Evolutionary conservation across 2,888 invertebrate species (phyloP).

Genomic region (Pristionchus exspectatus): DNA sequence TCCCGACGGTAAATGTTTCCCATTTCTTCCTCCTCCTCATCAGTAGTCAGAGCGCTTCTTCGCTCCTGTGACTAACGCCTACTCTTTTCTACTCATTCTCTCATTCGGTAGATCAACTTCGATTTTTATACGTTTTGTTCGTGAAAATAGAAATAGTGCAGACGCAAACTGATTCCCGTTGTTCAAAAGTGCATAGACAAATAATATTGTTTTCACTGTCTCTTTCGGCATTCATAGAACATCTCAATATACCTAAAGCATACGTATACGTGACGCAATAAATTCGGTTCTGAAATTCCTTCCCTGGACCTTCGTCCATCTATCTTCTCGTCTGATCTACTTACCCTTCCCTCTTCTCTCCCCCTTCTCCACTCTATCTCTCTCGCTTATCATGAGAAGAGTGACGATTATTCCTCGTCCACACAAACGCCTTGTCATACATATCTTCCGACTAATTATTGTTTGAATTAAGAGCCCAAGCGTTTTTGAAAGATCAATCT

Average conservation of each 20-base stretch:
- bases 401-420: not conserved
- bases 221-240: not conserved
- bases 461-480: not conserved
- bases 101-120: not conserved
- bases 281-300: conserved; percentile 13
- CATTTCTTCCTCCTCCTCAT: not conserved
- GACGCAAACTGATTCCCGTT: no score
- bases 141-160: not conserved
- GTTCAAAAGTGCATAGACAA: not conserved
- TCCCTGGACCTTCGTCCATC: not conserved
- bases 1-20: conserved; percentile 68
- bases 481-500: not conserved
- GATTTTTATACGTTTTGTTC: not conserved
- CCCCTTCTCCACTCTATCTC: not conserved
- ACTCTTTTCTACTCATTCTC: not conserved
- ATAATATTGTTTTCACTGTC: not conserved
- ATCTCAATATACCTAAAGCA: not conserved
- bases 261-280: not conserved
- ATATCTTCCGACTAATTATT: not conserved
- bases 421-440: conserved; percentile 11
- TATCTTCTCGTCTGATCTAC: conserved; percentile 30
- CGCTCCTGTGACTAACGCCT: conserved; percentile 32
- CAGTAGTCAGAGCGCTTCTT: not conserved
- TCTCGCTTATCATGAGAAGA: conserved; percentile 19
- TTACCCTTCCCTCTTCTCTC: conserved; percentile 8